Evolutionary conservation across 2,797 vertebrate species (phyloP), one percentile per base, ranked within the genome.

Genomic region (Oreochromis mossambicus): DNA sequence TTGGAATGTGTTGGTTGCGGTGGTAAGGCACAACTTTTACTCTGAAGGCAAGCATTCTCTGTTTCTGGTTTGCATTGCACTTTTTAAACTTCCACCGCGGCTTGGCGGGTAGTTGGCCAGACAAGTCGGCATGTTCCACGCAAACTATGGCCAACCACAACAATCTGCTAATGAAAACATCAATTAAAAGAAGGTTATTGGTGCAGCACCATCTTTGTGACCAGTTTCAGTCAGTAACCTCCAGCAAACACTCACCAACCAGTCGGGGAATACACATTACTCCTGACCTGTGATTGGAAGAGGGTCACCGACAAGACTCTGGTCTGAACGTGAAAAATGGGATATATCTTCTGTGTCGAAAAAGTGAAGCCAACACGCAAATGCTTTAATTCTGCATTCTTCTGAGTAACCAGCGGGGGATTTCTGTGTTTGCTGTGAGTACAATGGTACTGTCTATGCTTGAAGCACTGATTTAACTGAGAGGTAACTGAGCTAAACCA

Each of bases 31-130:
- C 0, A 66, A 41, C 36, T 0, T 66, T 66, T 66, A 66, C 12
- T 66, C 7, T 66, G 19, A 38, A 66, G 11, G 19, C 0, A 0
- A 2, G 34, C 19, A 21, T 41, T 66, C 61, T 66, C 61, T 14
- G 12, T 21, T 66, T 66, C n/a, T 21, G 61, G 36, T 14, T 66
- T 41, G 61, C n/a, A 66, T 41, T 41, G n/a, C 36, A 66, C 61
- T 41, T 66, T 66, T 66, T 66, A 21, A 66, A 38, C 19, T 66
- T 66, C 34, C 61, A 41, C 11, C 0, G 4, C 0, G 7, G 61
- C 61, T 66, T 41, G 61, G 34, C n/a, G 0, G n/a, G 12, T 41
- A 66, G 61, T 66, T 21, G 61, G 19, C 34, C 7, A 38, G 61
- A 66, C 61, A 66, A 66, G 7, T 66, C 2, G 19, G 19, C 19